A percentile compares a stretch with the other conserved stretches of the same genome.
Evolutionary conservation across 2,888 invertebrate species (phyloP).

Genomic region (Spisula solida): DNA sequence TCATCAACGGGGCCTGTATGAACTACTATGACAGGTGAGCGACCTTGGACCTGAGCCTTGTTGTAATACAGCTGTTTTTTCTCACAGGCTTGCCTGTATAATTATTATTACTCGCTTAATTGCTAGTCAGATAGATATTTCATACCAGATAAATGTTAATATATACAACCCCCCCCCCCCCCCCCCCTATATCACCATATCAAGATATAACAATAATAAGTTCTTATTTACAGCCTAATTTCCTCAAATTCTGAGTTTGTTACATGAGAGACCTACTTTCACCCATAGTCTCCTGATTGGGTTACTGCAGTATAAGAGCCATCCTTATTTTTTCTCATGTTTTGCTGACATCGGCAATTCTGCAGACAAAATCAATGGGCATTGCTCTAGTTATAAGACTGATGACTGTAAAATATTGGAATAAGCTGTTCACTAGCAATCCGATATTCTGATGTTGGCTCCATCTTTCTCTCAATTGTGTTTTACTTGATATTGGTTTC

Average conservation of each 20-base stretch:
- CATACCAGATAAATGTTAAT: too few species aligned
- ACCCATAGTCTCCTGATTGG: neutral
- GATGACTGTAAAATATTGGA: constrained; percentile 1
- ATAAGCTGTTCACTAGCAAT: neutral
- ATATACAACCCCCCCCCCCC: too few species aligned
- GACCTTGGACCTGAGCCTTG: too few species aligned
- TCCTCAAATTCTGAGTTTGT: neutral
- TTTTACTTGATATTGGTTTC: neutral
- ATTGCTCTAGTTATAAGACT: neutral
- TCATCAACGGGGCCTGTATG: too few species aligned
- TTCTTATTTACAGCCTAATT: too few species aligned
- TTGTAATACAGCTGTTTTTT: too few species aligned
- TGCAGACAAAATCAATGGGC: constrained; percentile 15
- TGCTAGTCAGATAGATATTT: too few species aligned
- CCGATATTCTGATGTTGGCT: neutral
- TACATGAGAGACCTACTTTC: neutral
- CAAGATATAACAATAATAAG: too few species aligned
- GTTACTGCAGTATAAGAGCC: neutral
- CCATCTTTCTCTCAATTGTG: neutral
- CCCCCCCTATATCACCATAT: too few species aligned
- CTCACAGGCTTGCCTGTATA: too few species aligned
- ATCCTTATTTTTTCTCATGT: neutral
- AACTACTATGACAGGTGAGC: too few species aligned
- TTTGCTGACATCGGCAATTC: constrained; percentile 4
- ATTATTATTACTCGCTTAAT: too few species aligned